Evolutionary conservation across 2,888 invertebrate species (phyloP).

Genomic region (Megalurothrips usitatus): DNA sequence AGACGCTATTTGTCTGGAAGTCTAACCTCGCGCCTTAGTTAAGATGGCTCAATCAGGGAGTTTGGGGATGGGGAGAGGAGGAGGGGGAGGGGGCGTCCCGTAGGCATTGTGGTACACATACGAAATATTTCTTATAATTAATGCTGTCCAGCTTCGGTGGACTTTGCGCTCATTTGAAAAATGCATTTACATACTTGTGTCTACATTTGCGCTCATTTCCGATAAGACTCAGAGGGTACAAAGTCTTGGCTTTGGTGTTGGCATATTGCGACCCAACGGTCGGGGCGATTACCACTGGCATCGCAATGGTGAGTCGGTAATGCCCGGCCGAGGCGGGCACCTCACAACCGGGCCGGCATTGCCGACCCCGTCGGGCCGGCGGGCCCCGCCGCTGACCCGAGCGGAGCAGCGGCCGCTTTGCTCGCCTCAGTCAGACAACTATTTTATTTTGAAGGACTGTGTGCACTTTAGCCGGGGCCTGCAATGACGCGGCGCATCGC

Average conservation of each 20-base stretch:
- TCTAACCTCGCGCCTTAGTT: background rate
- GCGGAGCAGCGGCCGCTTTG: background rate
- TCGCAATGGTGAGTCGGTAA: no score
- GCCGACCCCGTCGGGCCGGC: background rate
- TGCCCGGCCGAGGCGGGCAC: no score
- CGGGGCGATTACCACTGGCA: no score
- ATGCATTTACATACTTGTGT: background rate
- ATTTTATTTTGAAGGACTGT: constrained; percentile 4
- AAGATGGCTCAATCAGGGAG: constrained; percentile 1
- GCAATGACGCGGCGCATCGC: background rate
- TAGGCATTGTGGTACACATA: background rate
- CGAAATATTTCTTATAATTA: no score
- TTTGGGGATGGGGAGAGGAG: no score
- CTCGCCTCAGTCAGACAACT: background rate
- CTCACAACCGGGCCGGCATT: background rate
- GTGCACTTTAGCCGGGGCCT: background rate
- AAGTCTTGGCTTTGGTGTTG: no score
- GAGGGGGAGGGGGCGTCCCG: background rate
- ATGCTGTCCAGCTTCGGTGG: no score
- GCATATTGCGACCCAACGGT: no score
- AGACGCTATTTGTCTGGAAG: constrained; percentile 20
- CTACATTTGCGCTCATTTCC: background rate
- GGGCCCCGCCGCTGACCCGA: background rate
- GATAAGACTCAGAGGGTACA: no score
- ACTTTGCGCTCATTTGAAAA: background rate